Evolutionary conservation across 2,113 vertebrate species (phyloP), one percentile per base, ranked within the genome.

Genomic region (Anser brachyrhynchus): DNA sequence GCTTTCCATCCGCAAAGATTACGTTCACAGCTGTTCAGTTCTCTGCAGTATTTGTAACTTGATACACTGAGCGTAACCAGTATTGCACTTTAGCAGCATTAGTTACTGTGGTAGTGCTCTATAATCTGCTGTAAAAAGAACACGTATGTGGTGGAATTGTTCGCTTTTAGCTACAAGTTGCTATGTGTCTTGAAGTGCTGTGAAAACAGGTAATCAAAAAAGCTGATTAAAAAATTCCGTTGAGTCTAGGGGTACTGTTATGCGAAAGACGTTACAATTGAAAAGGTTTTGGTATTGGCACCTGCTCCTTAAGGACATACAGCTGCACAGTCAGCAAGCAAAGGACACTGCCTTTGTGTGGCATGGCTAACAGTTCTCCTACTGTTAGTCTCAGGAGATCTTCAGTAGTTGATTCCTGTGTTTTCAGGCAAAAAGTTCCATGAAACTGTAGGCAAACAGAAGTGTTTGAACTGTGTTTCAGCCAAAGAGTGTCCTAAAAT

Each of bases 241-340:
- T 21, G 46, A 35, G 41, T 78, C 29, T 54, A 19, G 25, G 33
- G 43, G 54, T 65, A 49, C 26, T n/a, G 21, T 29, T 74, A 54
- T 0, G 13, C 33, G 41, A 90, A 73, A 65, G 21, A 13, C 0
- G 0, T 10, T 31, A 19, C 18, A 18, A 44, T 7, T 62, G 59
- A 39, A 31, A 28, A 41, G 26, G 28, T 92, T 73, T 84, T 71
- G n/a, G 18, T 74, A 31, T 39, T 26, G 61, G 41, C 18, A 19
- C 51, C 52, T 71, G 19, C 51, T 91, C 26, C 55, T 83, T 83
- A 31, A 92, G 35, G 64, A 65, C 43, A 4, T n/a, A 10, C 10
- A 39, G 21, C 88, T 21, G 44, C n/a, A 49, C 20, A 2, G 8
- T 65, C 58, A 83, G 83, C 43, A 59, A 39, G 43, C 31, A 67